These are phyloP conservation scores for Troides oblongomaculatus DNA, from an alignment of 2,888 invertebrate species.

Conservation along the genomic window DNA sequence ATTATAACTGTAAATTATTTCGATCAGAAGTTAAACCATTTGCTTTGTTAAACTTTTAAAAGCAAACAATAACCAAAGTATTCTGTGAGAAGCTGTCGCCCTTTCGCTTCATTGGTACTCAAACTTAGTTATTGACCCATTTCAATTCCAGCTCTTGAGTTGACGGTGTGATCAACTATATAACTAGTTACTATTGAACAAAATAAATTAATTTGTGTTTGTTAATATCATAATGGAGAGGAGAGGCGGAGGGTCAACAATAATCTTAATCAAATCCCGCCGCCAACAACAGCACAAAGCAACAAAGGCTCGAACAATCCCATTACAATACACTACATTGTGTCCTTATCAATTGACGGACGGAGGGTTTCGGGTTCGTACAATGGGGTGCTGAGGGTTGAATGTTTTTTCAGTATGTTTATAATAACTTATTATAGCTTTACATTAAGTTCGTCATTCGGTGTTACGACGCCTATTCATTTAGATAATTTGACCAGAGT, in stretches of 20 bases:
- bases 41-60: too few species aligned
- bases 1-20: too few species aligned
- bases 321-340: slow-evolving; percentile 17
- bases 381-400: slow-evolving; percentile 5
- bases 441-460: too few species aligned
- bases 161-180: too few species aligned
- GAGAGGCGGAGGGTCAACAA: slow-evolving; percentile 2
- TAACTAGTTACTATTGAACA: not conserved
- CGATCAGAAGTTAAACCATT: too few species aligned
- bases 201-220: slow-evolving; percentile 1
- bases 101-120: too few species aligned
- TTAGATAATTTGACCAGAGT: too few species aligned
- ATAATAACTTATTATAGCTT: not conserved
- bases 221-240: not conserved
- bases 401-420: not conserved
- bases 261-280: slow-evolving; percentile 8
- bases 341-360: slow-evolving; percentile 8
- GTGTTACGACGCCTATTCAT: too few species aligned
- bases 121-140: too few species aligned
- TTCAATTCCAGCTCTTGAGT: too few species aligned
- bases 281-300: slow-evolving; percentile 5
- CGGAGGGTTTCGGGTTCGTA: slow-evolving; percentile 7
- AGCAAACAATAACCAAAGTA: too few species aligned
- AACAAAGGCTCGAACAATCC: slow-evolving; percentile 12
- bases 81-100: too few species aligned